Evolutionary conservation across 2,888 invertebrate species (phyloP).

Genomic region (Melikaiella ostensackeni): DNA sequence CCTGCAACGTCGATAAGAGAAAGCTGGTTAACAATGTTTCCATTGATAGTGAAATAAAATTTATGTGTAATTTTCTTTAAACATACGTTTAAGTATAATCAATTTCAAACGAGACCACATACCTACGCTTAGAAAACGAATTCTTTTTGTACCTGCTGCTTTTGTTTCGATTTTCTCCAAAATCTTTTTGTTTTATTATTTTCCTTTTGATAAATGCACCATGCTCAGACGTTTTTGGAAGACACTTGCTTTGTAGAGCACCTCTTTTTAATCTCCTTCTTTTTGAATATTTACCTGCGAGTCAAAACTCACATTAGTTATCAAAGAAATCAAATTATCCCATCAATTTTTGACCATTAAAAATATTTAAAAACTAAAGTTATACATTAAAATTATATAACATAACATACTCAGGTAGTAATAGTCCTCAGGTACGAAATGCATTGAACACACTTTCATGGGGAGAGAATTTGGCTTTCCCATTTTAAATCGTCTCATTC

Average conservation of each 20-base stretch:
- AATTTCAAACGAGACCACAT: not conserved
- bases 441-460: no score
- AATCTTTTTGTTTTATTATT: not conserved
- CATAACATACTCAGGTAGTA: no score
- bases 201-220: not conserved
- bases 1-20: no score
- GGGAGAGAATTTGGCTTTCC: no score
- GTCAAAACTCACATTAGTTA: not conserved
- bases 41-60: not conserved
- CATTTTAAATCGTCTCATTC: no score
- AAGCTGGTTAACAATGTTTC: no score
- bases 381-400: no score
- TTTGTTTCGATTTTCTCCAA: not conserved
- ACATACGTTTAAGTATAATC: not conserved
- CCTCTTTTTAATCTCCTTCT: not conserved
- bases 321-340: not conserved
- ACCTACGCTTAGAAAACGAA: not conserved
- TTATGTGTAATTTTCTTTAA: not conserved
- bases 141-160: not conserved
- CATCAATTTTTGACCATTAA: not conserved
- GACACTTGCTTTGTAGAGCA: not conserved
- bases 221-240: not conserved
- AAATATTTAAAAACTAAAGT: no score
- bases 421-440: no score
- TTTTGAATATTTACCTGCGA: conserved; percentile 5